These are phyloP conservation scores for Pithys albifrons DNA, from an alignment of 2,113 vertebrate genomes.

Conservation along the genomic window DNA sequence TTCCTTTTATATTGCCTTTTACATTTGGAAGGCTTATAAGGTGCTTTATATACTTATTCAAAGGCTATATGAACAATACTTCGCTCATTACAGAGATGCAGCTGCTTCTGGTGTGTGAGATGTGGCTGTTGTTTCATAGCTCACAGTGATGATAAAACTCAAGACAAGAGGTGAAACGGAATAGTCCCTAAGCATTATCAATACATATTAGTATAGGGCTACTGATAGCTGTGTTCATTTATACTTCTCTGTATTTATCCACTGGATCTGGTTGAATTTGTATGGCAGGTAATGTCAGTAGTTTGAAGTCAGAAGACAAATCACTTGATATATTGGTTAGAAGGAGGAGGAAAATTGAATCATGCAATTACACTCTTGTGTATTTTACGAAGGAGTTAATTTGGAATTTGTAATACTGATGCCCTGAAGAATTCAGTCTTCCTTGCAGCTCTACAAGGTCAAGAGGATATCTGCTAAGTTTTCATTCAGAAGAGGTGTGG, in stretches of 20 bases:
- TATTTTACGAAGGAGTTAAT: neutral
- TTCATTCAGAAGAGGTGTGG: neutral
- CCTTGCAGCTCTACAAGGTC: accelerated
- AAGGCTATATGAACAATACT: neutral
- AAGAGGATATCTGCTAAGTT: neutral
- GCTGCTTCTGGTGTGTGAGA: neutral
- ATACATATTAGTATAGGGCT: neutral
- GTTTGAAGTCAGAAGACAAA: neutral
- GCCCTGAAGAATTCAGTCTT: neutral
- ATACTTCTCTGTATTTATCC: neutral
- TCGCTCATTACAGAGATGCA: neutral
- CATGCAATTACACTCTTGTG: neutral
- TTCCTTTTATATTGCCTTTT: conserved; percentile 20
- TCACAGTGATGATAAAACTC: neutral
- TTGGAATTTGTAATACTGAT: neutral
- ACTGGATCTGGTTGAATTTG: neutral
- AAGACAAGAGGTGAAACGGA: neutral
- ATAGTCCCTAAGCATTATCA: neutral
- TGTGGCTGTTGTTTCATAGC: neutral
- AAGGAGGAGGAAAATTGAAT: neutral
- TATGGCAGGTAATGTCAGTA: neutral
- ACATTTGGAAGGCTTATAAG: conserved; percentile 13
- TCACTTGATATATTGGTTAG: neutral
- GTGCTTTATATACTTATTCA: conserved; percentile 22
- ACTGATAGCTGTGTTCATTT: neutral